Conservation (phyloP, 2,113 vertebrate genomes). For the Pseudonaja textilis region DNA sequence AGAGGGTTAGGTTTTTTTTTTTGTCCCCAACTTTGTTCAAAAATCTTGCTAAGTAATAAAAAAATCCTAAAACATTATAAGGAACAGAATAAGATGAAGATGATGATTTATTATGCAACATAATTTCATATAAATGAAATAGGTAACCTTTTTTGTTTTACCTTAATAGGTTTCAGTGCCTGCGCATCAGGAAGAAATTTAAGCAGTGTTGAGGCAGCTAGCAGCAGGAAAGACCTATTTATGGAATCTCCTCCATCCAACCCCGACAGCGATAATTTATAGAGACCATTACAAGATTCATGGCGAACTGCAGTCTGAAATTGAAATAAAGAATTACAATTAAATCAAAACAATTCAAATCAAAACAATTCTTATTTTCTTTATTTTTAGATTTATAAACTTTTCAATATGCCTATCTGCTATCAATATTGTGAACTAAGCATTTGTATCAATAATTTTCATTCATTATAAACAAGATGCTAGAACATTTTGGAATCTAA, state of each 20-base stretch:
- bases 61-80: not conserved
- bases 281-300: constrained; percentile 95
- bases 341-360: not conserved
- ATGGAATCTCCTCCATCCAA: constrained; percentile 96
- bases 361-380: not conserved
- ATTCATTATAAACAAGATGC: not conserved
- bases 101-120: not conserved
- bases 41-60: not conserved
- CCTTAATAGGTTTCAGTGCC: constrained; percentile 89
- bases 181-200: constrained; percentile 98
- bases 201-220: constrained; percentile 93
- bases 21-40: not conserved
- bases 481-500: not conserved
- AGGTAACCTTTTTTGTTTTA: constrained; percentile 56
- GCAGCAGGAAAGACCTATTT: constrained; percentile 93
- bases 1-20: constrained; percentile 6
- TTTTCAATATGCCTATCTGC: not conserved
- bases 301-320: constrained; percentile 91
- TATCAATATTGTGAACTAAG: not conserved
- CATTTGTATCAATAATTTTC: not conserved
- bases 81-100: not conserved
- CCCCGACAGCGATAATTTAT: constrained; percentile 94
- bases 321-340: constrained; percentile 35
- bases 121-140: not conserved
- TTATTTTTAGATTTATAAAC: not conserved